Base-by-base conservation (phyloP, 1,140 invertebrate species). In the Zelostemma sp. region DNA sequence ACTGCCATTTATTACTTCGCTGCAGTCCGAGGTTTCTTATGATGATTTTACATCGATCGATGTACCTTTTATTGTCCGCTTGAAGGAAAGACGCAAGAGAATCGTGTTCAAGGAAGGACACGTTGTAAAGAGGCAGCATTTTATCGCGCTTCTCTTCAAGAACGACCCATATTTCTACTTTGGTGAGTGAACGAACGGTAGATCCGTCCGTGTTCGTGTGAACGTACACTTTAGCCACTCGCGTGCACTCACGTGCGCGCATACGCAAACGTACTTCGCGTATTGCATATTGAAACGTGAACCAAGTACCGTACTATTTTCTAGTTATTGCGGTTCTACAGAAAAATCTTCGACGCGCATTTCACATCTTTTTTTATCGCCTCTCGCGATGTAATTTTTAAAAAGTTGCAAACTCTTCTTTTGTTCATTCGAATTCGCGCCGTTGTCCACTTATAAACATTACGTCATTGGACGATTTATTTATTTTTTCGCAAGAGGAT, bases 81-180 rank as follows among this genome's bases (percentile, higher is more conserved):
- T 33, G 43, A 53, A 65, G 61, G 53, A 70, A 25, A 25, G 21
- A 25, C 8, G 56, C 47, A 47, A 43, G 6, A 40, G 56, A 62
- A 50, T 59, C 50, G 40, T 54, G 55, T 35, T 62, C 47, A 50
- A 51, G 54, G 54, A 59, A 66, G 49, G 54, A 57, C 58, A 62
- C 41, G 47, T 18, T 66, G 61, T 40, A 66, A 66, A 58, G 55
- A 66, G 59, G 57, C 57, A 62, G 50, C 56, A 51, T 59, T 71
- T 71, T 65, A 71, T 65, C 68, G 62, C 54, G 51, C 68, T 60
- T 64, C 67, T 64, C 40, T 50, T 64, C 61, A 45, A 38, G 38
- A 57, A 63, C 62, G 68, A 71, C 62, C 68, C 62, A 71, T 71
- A 71, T 71, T 71, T 71, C 62, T 58, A 71, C 68, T 71, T 71